phyloP scores from a whole-genome alignment of 2,797 vertebrate species.

The Tinamus major region DNA sequence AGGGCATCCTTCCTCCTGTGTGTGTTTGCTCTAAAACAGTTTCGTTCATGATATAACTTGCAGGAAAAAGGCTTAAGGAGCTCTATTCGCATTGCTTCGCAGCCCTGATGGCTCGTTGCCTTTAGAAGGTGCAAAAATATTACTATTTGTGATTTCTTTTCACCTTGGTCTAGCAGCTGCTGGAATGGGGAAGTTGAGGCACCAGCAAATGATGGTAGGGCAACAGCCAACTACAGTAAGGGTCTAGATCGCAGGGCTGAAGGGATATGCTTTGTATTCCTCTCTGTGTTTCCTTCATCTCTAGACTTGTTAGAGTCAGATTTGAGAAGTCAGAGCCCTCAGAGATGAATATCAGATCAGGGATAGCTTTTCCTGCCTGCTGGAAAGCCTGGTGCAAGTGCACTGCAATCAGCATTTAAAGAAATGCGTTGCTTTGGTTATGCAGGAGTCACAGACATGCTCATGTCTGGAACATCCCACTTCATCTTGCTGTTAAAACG shows the following conservation, averaged over 20 bases:
- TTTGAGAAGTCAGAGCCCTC: conserved; percentile 6
- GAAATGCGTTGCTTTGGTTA: background rate
- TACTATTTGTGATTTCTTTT: background rate
- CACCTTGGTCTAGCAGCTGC: conserved; percentile 8
- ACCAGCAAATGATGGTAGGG: background rate
- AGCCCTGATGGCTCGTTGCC: background rate
- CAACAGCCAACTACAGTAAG: background rate
- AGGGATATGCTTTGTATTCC: background rate
- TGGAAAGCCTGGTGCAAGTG: background rate
- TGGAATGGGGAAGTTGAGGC: background rate
- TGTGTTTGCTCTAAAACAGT: background rate
- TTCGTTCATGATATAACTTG: background rate
- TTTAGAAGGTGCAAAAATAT: conserved; percentile 2
- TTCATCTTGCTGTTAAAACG: background rate
- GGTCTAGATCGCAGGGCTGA: background rate
- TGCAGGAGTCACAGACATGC: background rate
- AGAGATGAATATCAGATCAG: background rate
- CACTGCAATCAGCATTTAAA: background rate
- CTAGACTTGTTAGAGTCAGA: background rate
- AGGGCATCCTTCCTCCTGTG: background rate
- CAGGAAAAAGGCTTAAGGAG: background rate
- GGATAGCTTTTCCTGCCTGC: background rate
- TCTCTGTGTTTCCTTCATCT: background rate
- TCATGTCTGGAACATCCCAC: background rate
- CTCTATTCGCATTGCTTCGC: background rate